phyloP scores from a whole-genome alignment of 2,888 invertebrate genomes.

The Pomacea canaliculata region DNA sequence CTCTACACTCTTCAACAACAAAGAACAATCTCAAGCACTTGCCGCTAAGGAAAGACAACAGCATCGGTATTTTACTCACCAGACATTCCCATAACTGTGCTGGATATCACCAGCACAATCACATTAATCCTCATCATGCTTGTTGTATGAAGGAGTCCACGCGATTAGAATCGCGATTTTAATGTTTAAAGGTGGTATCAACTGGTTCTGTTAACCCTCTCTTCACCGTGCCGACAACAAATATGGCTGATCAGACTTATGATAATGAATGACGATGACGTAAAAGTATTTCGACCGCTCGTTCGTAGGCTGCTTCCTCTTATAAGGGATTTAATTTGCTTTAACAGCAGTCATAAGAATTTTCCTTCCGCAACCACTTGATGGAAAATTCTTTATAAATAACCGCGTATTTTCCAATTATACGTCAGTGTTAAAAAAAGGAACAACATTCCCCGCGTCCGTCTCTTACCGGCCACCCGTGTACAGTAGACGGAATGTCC shows the following conservation, averaged over 20 bases:
- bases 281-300: constrained; percentile 38
- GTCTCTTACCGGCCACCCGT: not conserved
- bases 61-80: constrained; percentile 17
- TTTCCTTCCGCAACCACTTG: too few relatives aligned
- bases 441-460: too few relatives aligned
- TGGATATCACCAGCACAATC: constrained; percentile 19
- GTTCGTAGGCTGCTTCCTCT: too few relatives aligned
- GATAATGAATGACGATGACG: constrained; percentile 51
- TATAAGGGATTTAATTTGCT: too few relatives aligned
- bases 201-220: constrained; percentile 2
- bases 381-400: too few relatives aligned
- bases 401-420: too few relatives aligned
- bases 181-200: too few relatives aligned
- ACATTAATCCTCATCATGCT: constrained; percentile 20
- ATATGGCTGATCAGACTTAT: constrained; percentile 52
- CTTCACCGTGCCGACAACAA: constrained; percentile 32
- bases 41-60: not conserved
- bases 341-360: too few relatives aligned
- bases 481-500: constrained; percentile 11
- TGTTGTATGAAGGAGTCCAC: constrained; percentile 2
- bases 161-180: not conserved
- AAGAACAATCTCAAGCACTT: not conserved
- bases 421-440: too few relatives aligned
- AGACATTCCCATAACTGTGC: constrained; percentile 22
- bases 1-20: too few relatives aligned